These are phyloP conservation scores for Cancer borealis DNA, from an alignment of 2,888 invertebrate genomes.

Conservation along the genomic window DNA sequence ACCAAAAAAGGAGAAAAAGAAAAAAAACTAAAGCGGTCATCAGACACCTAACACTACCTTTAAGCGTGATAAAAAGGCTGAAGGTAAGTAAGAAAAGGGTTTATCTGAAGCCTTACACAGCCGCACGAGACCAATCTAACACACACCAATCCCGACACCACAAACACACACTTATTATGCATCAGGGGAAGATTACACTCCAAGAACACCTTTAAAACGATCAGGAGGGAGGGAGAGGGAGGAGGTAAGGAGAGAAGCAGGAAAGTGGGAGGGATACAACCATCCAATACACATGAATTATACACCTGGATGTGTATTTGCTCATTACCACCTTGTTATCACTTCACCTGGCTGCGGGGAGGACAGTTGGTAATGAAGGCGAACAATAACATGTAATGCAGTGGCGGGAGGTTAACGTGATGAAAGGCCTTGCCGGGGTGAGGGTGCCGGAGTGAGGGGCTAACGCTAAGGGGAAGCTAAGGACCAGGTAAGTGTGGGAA, in stretches of 20 bases:
- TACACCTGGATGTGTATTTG: neutral
- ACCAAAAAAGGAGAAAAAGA: neutral
- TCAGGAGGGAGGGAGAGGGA: neutral
- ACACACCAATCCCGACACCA: neutral
- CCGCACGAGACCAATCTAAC: neutral
- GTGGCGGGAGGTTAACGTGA: neutral
- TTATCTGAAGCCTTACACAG: neutral
- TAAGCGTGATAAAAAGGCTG: neutral
- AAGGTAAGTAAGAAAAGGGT: neutral
- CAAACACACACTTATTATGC: slow-evolving; percentile 2
- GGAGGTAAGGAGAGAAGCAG: neutral
- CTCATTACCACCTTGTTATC: slow-evolving; percentile 17
- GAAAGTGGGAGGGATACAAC: neutral
- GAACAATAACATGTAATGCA: neutral
- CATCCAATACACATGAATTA: slow-evolving; percentile 20
- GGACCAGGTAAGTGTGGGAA: neutral
- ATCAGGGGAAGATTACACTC: neutral
- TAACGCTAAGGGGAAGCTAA: neutral
- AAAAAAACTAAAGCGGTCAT: neutral
- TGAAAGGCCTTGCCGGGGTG: neutral
- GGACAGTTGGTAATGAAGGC: neutral
- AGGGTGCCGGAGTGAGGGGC: neutral
- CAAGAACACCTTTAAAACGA: neutral
- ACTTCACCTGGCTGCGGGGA: neutral
- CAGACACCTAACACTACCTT: neutral